phyloP scores from a whole-genome alignment of 2,888 invertebrate species.

The Netelia fuscicornis region DNA sequence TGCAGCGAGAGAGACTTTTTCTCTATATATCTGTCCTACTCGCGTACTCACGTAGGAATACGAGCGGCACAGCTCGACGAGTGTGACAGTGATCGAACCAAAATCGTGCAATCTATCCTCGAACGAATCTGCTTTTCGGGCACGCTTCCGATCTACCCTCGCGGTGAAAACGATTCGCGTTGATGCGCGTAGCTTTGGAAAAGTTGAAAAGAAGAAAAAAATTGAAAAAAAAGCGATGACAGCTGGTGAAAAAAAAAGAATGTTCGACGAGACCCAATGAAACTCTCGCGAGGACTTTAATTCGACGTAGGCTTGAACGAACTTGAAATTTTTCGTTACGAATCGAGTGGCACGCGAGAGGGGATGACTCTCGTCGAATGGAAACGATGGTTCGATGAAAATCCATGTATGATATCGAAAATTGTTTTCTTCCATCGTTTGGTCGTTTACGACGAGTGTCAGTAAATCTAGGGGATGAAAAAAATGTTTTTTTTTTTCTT shows the following conservation, averaged over 20 bases:
- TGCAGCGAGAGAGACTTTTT: no score
- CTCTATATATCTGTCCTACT: neutral
- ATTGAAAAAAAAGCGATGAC: slow-evolving; percentile 3
- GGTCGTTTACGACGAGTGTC: no score
- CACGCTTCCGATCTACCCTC: slow-evolving; percentile 12
- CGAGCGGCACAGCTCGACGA: neutral
- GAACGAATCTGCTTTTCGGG: slow-evolving; percentile 59
- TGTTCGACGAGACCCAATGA: slow-evolving; percentile 16
- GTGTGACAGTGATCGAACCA: slow-evolving; percentile 12
- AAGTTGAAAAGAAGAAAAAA: neutral
- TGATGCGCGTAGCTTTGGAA: neutral
- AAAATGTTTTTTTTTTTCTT: no score
- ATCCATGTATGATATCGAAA: no score
- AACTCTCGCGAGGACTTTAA: slow-evolving; percentile 27
- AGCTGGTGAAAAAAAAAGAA: neutral
- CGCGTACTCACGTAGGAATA: neutral
- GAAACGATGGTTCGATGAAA: no score
- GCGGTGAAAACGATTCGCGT: slow-evolving; percentile 20
- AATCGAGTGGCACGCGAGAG: neutral
- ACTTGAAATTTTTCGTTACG: slow-evolving; percentile 16
- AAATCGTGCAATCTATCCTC: slow-evolving; percentile 62
- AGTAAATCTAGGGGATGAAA: no score
- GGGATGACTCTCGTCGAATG: neutral
- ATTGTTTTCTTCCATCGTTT: no score
- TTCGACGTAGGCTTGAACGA: slow-evolving; percentile 36